Percentiles rank a stretch among this genome's conserved stretches.
phyloP scores from a whole-genome alignment of 2,888 invertebrate species.

The Celastrina argiolus region DNA sequence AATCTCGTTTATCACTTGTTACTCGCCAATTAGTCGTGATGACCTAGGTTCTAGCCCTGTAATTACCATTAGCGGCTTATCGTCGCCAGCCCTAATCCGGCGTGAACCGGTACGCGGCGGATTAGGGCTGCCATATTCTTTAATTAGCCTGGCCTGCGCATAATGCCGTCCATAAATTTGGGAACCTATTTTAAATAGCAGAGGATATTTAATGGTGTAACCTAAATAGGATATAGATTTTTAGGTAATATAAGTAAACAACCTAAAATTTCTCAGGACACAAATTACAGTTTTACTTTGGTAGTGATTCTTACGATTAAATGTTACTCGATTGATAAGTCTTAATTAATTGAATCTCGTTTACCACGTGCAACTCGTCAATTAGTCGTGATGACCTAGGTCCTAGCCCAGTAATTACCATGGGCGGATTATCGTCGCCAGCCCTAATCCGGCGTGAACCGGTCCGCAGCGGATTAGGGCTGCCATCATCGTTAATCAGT shows the following conservation, averaged over 20 bases:
- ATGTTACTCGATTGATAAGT: background rate
- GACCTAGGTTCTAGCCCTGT: slow-evolving; percentile 21
- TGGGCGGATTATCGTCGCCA: slow-evolving; percentile 35
- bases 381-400: background rate
- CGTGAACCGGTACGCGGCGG: slow-evolving; percentile 61
- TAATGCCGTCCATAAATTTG: too few relatives aligned
- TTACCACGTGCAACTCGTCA: background rate
- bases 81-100: slow-evolving; percentile 39
- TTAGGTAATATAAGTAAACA: too few relatives aligned
- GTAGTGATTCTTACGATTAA: too few relatives aligned
- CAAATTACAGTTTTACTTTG: too few relatives aligned
- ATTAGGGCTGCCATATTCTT: background rate
- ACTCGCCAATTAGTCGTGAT: background rate
- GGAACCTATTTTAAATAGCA: too few relatives aligned
- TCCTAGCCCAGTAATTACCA: slow-evolving; percentile 31
- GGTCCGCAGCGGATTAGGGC: slow-evolving; percentile 49
- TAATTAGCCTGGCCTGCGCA: too few relatives aligned
- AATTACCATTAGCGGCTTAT: slow-evolving; percentile 35
- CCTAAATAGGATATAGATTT: too few relatives aligned
- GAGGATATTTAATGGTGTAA: too few relatives aligned
- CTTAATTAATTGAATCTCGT: background rate
- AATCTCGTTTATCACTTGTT: background rate
- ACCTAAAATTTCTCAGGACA: too few relatives aligned
- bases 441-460: slow-evolving; percentile 48
- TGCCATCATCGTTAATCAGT: background rate